These are phyloP conservation scores for Acrocera orbiculus DNA, from an alignment of 2,888 invertebrate genomes.

Conservation along the genomic window DNA sequence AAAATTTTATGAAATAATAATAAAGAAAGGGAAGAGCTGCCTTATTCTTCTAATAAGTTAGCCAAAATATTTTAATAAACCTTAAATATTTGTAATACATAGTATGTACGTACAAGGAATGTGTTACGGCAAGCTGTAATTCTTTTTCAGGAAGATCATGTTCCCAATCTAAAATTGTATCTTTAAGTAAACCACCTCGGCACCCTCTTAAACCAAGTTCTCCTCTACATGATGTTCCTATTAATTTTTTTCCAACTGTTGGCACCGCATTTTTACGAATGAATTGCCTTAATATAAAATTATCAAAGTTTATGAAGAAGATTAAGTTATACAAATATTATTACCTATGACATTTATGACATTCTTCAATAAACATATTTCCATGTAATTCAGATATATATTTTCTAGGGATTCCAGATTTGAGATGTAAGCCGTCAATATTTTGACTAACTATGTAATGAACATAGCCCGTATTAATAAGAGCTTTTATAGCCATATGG, in stretches of 20 bases:
- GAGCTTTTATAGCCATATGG: slow-evolving; percentile 76
- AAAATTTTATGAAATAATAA: no score
- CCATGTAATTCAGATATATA: slow-evolving; percentile 88
- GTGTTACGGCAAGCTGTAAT: slow-evolving; percentile 63
- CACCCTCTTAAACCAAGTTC: slow-evolving; percentile 50
- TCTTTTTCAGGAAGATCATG: slow-evolving; percentile 78
- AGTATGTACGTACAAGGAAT: slow-evolving; percentile 39
- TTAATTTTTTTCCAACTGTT: slow-evolving; percentile 60
- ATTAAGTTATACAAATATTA: not conserved
- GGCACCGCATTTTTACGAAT: slow-evolving; percentile 56
- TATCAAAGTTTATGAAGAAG: no score
- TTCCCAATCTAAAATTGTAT: slow-evolving; percentile 96
- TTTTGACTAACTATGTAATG: slow-evolving; percentile 91
- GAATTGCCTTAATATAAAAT: slow-evolving; percentile 45
- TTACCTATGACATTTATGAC: slow-evolving; percentile 69
- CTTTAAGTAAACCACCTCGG: slow-evolving; percentile 75
- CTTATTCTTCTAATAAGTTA: not conserved
- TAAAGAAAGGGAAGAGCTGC: no score
- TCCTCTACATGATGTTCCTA: slow-evolving; percentile 48
- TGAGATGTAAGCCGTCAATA: slow-evolving; percentile 91
- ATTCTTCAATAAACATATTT: slow-evolving; percentile 93
- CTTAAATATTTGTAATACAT: not conserved
- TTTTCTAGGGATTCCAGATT: slow-evolving; percentile 68
- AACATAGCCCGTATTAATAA: slow-evolving; percentile 54
- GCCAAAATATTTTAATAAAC: not conserved